Evolutionary conservation across 1,140 invertebrate species (phyloP).

Genomic region (Megathymus violae): DNA sequence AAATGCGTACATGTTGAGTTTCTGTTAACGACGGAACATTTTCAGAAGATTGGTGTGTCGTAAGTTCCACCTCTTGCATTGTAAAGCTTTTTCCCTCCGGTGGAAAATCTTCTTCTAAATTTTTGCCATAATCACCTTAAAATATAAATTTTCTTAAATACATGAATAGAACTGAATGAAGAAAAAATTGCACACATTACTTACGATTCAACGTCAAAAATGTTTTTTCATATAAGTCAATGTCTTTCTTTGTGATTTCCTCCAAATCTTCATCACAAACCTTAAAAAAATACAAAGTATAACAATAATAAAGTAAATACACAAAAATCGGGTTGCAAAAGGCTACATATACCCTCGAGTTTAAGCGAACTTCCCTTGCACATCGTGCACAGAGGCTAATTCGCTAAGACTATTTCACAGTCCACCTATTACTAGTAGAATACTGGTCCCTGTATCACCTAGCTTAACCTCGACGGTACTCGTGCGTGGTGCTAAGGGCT

Average conservation of each 20-base stretch:
- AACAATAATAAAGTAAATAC: too few relatives aligned
- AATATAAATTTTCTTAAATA: conserved; percentile 8
- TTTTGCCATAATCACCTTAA: conserved; percentile 72
- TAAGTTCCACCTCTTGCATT: conserved; percentile 67
- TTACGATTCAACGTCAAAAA: conserved; percentile 71
- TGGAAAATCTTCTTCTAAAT: conserved; percentile 60
- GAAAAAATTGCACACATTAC: conserved; percentile 32
- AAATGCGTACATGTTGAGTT: not conserved
- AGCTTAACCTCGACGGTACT: too few relatives aligned
- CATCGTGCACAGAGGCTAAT: too few relatives aligned
- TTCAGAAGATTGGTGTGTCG: conserved; percentile 44
- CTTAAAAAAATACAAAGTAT: not conserved
- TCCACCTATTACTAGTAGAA: too few relatives aligned
- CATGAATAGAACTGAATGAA: not conserved
- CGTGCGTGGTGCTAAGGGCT: too few relatives aligned
- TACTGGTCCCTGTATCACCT: too few relatives aligned
- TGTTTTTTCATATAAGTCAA: conserved; percentile 61
- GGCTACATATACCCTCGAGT: too few relatives aligned
- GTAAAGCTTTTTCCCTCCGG: conserved; percentile 58
- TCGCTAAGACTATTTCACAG: too few relatives aligned
- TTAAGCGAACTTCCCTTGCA: too few relatives aligned
- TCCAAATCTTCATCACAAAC: conserved; percentile 14
- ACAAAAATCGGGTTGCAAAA: too few relatives aligned
- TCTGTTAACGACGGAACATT: conserved; percentile 15
- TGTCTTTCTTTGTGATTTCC: conserved; percentile 37